phyloP scores from a whole-genome alignment of 2,797 vertebrate species.

The Neoniphon sammara region DNA sequence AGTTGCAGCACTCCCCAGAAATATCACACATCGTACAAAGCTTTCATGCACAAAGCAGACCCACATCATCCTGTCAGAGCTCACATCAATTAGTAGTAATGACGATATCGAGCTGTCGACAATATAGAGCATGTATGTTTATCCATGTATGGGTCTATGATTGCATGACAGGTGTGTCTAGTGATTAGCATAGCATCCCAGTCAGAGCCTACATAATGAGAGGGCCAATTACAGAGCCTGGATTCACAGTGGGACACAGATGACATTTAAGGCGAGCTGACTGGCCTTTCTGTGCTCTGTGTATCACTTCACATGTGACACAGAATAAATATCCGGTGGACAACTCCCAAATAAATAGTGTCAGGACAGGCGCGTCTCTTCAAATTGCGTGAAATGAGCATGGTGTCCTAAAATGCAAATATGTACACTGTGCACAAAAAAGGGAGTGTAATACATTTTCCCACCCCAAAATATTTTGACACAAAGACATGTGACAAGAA shows the following conservation, averaged over 20 bases:
- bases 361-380: background rate
- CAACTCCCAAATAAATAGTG: conserved; percentile 1
- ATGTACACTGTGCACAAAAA: too few relatives aligned
- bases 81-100: conserved; percentile 62
- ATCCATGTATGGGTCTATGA: conserved; percentile 57
- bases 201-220: conserved; percentile 60
- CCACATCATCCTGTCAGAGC: conserved; percentile 73
- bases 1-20: background rate
- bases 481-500: too few relatives aligned
- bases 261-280: conserved; percentile 60
- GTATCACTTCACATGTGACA: conserved; percentile 21
- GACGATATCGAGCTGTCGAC: background rate
- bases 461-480: too few relatives aligned
- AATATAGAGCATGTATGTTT: background rate
- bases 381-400: too few relatives aligned
- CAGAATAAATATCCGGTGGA: background rate
- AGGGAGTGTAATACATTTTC: too few relatives aligned
- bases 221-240: conserved; percentile 16
- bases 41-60: conserved; percentile 48
- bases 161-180: conserved; percentile 7
- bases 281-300: conserved; percentile 20
- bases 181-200: conserved; percentile 30
- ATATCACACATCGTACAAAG: conserved; percentile 37
- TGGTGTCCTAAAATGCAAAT: too few relatives aligned
- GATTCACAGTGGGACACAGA: conserved; percentile 27